These are phyloP conservation scores for Cyanoderma ruficeps DNA, from an alignment of 2,113 vertebrate species.

Conservation along the genomic window DNA sequence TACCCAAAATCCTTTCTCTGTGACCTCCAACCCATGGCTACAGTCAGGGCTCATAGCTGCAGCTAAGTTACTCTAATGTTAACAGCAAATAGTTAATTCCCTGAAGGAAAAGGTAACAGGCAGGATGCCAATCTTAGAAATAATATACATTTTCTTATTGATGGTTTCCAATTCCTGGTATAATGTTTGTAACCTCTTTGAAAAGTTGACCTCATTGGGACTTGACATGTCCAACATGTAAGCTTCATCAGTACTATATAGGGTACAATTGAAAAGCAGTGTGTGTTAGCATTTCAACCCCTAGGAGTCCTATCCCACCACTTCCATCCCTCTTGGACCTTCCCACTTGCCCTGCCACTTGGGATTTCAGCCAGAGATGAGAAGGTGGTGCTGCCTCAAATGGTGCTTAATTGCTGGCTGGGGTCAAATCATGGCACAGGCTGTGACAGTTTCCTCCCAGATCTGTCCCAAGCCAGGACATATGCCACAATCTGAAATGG, in stretches of 20 bases:
- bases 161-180: neutral
- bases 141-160: rapidly evolving
- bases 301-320: neutral
- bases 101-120: neutral
- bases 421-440: neutral
- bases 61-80: neutral
- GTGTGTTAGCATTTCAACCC: neutral
- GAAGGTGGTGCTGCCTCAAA: rapidly evolving
- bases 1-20: neutral
- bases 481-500: rapidly evolving
- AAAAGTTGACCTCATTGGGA: neutral
- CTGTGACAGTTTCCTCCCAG: neutral
- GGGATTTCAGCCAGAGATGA: neutral
- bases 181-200: neutral
- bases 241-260: neutral
- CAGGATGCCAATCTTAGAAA: neutral
- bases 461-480: neutral
- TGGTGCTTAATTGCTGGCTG: neutral
- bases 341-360: neutral
- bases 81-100: neutral
- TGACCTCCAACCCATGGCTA: neutral
- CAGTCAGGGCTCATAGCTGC: neutral
- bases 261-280: neutral
- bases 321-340: neutral
- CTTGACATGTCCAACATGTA: neutral